Evolutionary conservation across 1,140 invertebrate genomes (phyloP), one percentile per base, ranked within the genome.

Genomic region (Diprion similis): DNA sequence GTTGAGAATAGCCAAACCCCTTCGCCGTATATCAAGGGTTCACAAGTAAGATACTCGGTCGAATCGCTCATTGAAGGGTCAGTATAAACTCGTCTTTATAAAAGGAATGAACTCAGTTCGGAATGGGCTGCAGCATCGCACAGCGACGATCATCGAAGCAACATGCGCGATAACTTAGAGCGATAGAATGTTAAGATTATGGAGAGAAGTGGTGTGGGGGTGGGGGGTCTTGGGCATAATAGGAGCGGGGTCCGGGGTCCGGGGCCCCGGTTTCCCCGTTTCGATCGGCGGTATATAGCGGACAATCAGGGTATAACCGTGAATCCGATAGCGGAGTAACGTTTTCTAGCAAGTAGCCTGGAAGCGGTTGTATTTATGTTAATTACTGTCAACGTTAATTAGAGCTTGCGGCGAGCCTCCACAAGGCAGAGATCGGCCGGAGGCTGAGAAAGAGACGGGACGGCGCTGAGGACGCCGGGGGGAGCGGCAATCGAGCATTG

Each of bases 341-440:
- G 74, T 75, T 76, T 74, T 75, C 74, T 71, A 79, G 78, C 80
- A 81, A 80, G 79, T 77, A 79, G 78, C 80, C 80, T 79, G 79
- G 78, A 82, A 83, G 82, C 80, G 79, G 80, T 85, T 82, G 84
- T 87, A 86, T 86, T 86, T 87, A 87, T 87, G 85, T 85, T 87
- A 87, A 87, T 87, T 87, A 86, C 84, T 84, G 83, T 86, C 83
- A 86, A 86, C 82, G 84, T 86, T 87, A 87, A 87, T 87, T 87
- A 87, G 83, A 83, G 78, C 78, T 79, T 71, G 72, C 13, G 46
- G 71, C 75, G 46, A 47, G 75, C 59, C 24, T 24, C 51, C 68
- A 19, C 68, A 65, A 79, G 72, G 72, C 71, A 72, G 72, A 73
- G 72, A 65, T 67, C 48, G 65, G 68, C 70, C 68, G 46, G 8